phyloP scores from a whole-genome alignment of 2,797 vertebrate genomes.

The Distichodus sexfasciatus region DNA sequence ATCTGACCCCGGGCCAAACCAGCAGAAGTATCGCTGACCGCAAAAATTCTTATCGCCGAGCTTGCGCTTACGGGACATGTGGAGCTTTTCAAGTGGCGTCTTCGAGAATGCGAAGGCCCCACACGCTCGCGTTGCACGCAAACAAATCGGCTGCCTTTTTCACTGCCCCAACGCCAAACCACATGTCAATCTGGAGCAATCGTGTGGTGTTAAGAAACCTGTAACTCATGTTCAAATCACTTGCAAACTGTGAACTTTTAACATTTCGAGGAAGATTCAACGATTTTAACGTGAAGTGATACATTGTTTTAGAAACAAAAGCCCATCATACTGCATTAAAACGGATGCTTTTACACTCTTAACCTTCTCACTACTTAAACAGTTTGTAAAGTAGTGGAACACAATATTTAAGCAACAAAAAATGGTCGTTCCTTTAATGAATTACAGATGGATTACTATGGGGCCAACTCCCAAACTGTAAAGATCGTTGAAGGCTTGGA shows the following conservation, averaged over 20 bases:
- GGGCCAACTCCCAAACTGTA: too few species aligned
- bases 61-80: constrained; percentile 36
- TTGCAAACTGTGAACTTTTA: constrained; percentile 30
- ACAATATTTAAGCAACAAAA: too few species aligned
- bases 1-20: constrained; percentile 43
- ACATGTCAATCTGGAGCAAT: constrained; percentile 42
- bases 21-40: constrained; percentile 44
- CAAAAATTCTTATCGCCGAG: constrained; percentile 45
- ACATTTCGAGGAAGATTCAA: constrained; percentile 22
- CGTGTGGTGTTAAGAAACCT: constrained; percentile 33
- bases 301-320: too few species aligned
- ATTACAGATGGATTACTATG: too few species aligned
- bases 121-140: constrained; percentile 5
- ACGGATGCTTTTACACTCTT: too few species aligned
- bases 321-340: too few species aligned
- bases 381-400: too few species aligned
- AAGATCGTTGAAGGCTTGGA: too few species aligned
- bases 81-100: constrained; percentile 39
- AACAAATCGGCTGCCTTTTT: constrained; percentile 5
- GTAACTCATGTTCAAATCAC: constrained; percentile 40
- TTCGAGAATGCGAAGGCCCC: constrained; percentile 42
- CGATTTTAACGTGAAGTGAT: neutral
- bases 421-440: too few species aligned
- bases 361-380: too few species aligned
- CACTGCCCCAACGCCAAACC: constrained; percentile 37